Base-by-base conservation (phyloP, 2,113 vertebrate genomes). In the Oryzias woworae region DNA sequence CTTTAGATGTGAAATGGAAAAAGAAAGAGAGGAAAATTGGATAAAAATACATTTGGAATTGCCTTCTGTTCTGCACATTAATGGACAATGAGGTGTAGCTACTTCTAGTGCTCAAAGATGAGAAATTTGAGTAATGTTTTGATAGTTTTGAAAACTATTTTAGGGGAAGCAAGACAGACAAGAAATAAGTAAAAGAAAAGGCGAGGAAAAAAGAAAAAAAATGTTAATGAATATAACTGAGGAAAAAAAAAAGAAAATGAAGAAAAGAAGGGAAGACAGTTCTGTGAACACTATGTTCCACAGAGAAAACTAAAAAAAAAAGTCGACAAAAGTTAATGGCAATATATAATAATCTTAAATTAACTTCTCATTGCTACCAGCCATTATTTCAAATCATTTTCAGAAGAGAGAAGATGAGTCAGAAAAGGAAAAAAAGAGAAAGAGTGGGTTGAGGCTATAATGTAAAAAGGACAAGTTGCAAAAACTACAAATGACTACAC, bases 321-420 rank as follows among this genome's bases (percentile, higher is more conserved):
- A 78, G 85, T 50, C 85, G 82, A 92, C 73, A 85, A 83, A 93
- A 95, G 94, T 94, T 92, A 95, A 94, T 93, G 91, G 89, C 92
- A 93, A 89, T 92, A 92, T 91, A 94, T 92, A 92, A 92, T 86
- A 81, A 94, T 93, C 91, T 94, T 90, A 95, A 96, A 96, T 96
- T 93, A 96, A 93, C 92, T 96, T 96, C 88, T 86, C 85, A 93
- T 93, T 92, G 93, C 94, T 94, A 93, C 90, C 78, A 94, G 94
- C 93, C 90, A 95, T 75, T 87, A 82, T 83, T 86, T 82, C 73
- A 85, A 86, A 73, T 58, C 44, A 72, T 91, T 92, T 88, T 81
- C 86, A 87, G 88, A 86, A 91, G 82, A 81, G 89, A 78, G 73
- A 78, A 78, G 74, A 81, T 65, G 75, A 83, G 42, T 79, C 71